These are phyloP conservation scores for Pantala flavescens DNA, from an alignment of 1,140 invertebrate species.

Conservation along the genomic window DNA sequence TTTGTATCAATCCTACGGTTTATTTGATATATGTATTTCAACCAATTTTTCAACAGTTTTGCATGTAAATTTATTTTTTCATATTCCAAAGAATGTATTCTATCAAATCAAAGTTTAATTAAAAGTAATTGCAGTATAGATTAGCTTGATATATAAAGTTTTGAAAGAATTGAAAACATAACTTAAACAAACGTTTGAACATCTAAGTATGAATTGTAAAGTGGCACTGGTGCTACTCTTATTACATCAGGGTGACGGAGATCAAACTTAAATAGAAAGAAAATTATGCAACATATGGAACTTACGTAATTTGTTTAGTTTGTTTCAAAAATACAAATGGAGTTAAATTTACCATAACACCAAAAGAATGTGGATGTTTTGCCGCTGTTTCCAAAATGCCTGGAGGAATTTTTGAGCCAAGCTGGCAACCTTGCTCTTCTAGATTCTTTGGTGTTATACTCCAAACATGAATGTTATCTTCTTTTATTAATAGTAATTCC, in stretches of 20 bases:
- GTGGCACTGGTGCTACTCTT: background rate
- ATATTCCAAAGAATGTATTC: no score
- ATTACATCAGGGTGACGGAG: background rate
- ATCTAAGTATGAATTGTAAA: background rate
- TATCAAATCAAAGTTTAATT: no score
- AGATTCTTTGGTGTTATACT: constrained; percentile 45
- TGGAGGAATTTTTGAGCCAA: constrained; percentile 28
- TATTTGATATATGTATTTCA: no score
- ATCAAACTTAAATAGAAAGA: background rate
- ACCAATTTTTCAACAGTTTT: no score
- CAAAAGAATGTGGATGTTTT: background rate
- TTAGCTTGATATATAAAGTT: background rate
- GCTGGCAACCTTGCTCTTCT: constrained; percentile 41
- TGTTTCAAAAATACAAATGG: background rate
- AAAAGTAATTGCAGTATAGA: background rate
- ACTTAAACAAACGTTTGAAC: background rate
- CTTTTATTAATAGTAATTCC: constrained; percentile 36
- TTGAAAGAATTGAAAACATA: background rate
- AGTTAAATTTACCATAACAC: background rate
- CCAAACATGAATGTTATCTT: constrained; percentile 26
- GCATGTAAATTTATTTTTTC: no score
- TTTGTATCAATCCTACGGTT: no score
- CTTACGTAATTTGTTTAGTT: background rate
- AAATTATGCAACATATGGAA: background rate
- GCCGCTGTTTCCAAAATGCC: background rate